These are phyloP conservation scores for Nesometra sesokonis DNA, from an alignment of 35 echinoderm and acorn worm genomes.

Conservation along the genomic window DNA sequence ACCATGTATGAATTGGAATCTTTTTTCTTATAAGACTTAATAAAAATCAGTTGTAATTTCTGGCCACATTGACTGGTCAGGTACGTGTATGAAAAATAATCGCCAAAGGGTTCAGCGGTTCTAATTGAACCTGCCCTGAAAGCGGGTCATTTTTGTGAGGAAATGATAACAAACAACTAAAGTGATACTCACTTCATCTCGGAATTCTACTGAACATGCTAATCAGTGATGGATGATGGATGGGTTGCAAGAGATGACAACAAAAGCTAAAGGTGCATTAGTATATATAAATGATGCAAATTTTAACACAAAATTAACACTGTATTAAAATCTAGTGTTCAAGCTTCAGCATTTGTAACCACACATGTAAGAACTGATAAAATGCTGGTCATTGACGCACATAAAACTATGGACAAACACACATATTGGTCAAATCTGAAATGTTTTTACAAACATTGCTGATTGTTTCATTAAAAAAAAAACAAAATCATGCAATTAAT, in stretches of 20 bases:
- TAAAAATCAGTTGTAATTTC: not conserved
- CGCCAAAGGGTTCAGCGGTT: not conserved
- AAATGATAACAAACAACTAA: not conserved
- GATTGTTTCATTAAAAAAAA: too few species aligned
- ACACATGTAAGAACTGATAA: too few species aligned
- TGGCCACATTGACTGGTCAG: not conserved
- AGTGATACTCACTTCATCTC: not conserved
- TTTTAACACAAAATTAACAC: too few species aligned
- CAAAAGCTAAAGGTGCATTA: not conserved
- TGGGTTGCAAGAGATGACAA: not conserved
- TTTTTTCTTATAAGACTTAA: not conserved
- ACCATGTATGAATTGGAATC: not conserved
- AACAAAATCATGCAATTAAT: too few species aligned
- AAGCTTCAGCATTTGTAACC: too few species aligned
- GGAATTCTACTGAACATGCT: not conserved
- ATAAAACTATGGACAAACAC: too few species aligned
- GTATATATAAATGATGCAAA: not conserved
- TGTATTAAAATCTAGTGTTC: too few species aligned
- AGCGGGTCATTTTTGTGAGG: not conserved
- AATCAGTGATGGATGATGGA: not conserved
- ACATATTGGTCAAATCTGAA: too few species aligned
- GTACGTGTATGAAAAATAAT: not conserved
- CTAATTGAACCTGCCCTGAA: not conserved
- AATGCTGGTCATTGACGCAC: too few species aligned
- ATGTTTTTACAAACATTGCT: too few species aligned